Evolutionary conservation across 37 sponge, comb jelly and placozoan genomes (phyloP), one percentile per base, ranked within the genome.

Genomic region (Theonella swinhoei): DNA sequence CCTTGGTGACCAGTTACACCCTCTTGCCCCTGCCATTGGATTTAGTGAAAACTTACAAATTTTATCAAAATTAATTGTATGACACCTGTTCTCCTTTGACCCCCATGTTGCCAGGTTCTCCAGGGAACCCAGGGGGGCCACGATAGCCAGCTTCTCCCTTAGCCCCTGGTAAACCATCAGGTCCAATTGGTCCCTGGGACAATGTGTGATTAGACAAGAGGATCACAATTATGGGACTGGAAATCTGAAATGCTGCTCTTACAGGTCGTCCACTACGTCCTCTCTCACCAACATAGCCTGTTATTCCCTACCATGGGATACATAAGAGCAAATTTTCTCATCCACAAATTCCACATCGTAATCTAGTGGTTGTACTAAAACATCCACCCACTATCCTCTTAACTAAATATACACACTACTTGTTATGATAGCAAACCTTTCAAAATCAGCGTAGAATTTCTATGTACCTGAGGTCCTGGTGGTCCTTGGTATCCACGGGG

Each of bases 261-360:
- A 88, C 88, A 58, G 69, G 70, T 77, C 8, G 33, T 1, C 88
- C 88, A 60, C 78, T 76, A 38, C 65, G 69, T 40, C 88, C 88
- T 8, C 26, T 68, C 41, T 83, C 85, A n/a, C 89, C 89, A 29
- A 68, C 39, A 64, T 43, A 79, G 0, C 89, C 89, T 40, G 29
- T 32, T 26, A 34, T 47, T n/a, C 89, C 89, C 89, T 89, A 54
- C 26, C 78, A 35, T 32, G 26, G 0, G 22, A 8, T 62, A 36
- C 4, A 36, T 37, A 71, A n/a, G n/a, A n/a, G n/a, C n/a, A n/a
- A n/a, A n/a, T n/a, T n/a, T n/a, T n/a, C n/a, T n/a, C n/a, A 7
- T 11, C 11, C 68, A 9, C 1, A 20, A 20, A n/a, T 0, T n/a
- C n/a, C n/a, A n/a, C n/a, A n/a, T n/a, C n/a, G n/a, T n/a, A n/a